A percentile compares a stretch with the other conserved stretches of the same genome.
phyloP scores from a whole-genome alignment of 2,113 vertebrate species.

The Clarias macrocephalus region DNA sequence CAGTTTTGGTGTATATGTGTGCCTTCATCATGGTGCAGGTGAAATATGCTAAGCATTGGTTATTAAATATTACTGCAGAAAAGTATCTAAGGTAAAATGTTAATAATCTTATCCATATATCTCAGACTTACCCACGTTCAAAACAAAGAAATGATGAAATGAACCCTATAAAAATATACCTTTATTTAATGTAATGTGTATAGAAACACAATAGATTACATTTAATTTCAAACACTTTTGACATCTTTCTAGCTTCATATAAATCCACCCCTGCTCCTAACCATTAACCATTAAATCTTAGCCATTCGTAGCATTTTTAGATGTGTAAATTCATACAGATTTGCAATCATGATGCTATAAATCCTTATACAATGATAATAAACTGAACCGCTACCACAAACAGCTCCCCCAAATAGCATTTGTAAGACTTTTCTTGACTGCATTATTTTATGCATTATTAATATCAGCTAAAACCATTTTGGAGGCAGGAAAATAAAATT shows the following conservation, averaged over 20 bases:
- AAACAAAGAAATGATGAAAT: neutral
- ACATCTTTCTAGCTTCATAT: neutral
- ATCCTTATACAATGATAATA: neutral
- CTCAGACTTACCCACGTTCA: too few species aligned
- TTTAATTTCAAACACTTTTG: neutral
- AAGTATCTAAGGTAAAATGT: neutral
- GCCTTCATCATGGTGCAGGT: neutral
- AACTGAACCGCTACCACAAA: neutral
- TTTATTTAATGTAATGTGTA: neutral
- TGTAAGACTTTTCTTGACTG: neutral
- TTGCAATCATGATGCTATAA: neutral
- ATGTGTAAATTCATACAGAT: neutral
- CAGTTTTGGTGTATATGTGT: neutral
- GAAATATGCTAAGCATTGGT: neutral
- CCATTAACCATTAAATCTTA: neutral
- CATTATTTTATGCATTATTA: slow-evolving; percentile 9
- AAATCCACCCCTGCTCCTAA: neutral
- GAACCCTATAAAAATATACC: neutral
- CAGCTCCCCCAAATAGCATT: neutral
- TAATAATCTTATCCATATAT: too few species aligned
- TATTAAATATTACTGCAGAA: neutral
- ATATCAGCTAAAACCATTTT: slow-evolving; percentile 35
- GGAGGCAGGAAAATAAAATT: slow-evolving; percentile 43
- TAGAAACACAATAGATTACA: neutral
- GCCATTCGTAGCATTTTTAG: neutral